phyloP scores from a whole-genome alignment of 2,888 invertebrate species.

The Drosophila pegasa region DNA sequence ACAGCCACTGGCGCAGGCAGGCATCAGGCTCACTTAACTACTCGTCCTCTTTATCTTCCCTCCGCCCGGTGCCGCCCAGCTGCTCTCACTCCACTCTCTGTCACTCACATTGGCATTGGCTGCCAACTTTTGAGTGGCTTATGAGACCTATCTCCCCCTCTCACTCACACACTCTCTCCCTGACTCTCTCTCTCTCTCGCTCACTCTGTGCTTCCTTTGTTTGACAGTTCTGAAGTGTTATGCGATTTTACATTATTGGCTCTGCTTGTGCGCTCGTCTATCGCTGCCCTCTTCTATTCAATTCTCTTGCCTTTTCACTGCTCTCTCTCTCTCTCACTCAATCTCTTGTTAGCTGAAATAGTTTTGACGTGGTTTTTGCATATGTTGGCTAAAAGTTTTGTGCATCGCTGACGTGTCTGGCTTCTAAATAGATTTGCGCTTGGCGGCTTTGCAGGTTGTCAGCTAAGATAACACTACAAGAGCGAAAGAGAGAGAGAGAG shows the following conservation, averaged over 20 bases:
- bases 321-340: background rate
- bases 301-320: conserved; percentile 5
- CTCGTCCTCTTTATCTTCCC: background rate
- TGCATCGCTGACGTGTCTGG: conserved; percentile 47
- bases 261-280: conserved; percentile 39
- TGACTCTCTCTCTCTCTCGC: background rate
- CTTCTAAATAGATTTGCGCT: conserved; percentile 50
- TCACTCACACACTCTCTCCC: background rate
- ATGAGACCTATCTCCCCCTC: conserved; percentile 19
- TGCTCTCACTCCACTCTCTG: conserved; percentile 22
- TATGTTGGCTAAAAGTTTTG: conserved; percentile 56
- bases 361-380: conserved; percentile 70
- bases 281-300: conserved; percentile 22
- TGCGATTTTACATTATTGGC: conserved; percentile 79
- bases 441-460: conserved; percentile 52
- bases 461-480: conserved; percentile 51
- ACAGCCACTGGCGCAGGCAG: conserved; percentile 34
- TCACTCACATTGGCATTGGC: conserved; percentile 47
- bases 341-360: conserved; percentile 37
- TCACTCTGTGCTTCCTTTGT: conserved; percentile 17
- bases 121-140: conserved; percentile 78
- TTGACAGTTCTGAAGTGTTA: conserved; percentile 73
- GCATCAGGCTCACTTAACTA: conserved; percentile 15
- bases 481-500: background rate
- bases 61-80: conserved; percentile 12